phyloP scores from a whole-genome alignment of 2,113 vertebrate species.

The human (Homo sapiens) region GRCh38 chr1:236923001-236923500 shows the following conservation, averaged over 20 bases:
- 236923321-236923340: neutral
- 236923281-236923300: neutral
- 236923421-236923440: neutral
- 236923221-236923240: neutral
- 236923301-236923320: neutral
- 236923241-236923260: neutral
- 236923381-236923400: neutral
- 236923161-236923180: neutral
- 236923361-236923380: constrained; percentile 5
- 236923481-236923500: constrained; percentile 20
- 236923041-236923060: neutral
- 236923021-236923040: neutral
- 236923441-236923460: neutral
- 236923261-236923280: neutral
- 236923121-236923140: neutral
- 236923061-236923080: neutral
- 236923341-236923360: neutral
- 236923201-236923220: neutral
- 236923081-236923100: neutral
- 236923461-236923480: neutral
- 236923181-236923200: neutral
- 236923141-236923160: neutral
- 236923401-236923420: neutral
- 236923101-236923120: neutral
- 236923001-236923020: no score